Percentiles rank a stretch among this genome's conserved stretches.
phyloP scores from a whole-genome alignment of 1,140 invertebrate species.

The Calosoma granatense region DNA sequence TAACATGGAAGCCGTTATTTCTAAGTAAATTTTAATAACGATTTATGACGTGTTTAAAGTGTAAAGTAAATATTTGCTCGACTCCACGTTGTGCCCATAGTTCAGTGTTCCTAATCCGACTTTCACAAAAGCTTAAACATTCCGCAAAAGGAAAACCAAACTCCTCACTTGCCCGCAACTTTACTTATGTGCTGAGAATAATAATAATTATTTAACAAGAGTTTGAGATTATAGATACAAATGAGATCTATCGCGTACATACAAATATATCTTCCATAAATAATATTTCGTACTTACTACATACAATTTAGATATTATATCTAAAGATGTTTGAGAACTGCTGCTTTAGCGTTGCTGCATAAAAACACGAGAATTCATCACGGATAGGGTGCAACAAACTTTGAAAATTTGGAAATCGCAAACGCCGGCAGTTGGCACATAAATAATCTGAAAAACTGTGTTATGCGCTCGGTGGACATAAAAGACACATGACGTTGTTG shows the following conservation, averaged over 20 bases:
- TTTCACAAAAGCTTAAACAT: constrained; percentile 3
- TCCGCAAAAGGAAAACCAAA: neutral
- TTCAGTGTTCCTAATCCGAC: neutral
- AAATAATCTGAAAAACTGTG: neutral
- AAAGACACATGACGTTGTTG: constrained; percentile 4
- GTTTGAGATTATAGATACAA: no score
- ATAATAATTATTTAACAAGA: no score
- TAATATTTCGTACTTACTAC: no score
- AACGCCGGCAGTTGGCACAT: neutral
- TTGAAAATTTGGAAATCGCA: constrained; percentile 1
- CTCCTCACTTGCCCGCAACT: no score
- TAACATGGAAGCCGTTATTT: neutral
- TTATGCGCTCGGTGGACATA: neutral
- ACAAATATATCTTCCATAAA: no score
- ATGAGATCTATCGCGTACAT: no score
- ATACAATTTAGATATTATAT: no score
- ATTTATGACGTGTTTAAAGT: constrained; percentile 2
- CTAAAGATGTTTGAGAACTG: neutral
- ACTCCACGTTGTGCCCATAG: neutral
- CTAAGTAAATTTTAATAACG: constrained; percentile 8
- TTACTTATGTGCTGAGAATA: no score
- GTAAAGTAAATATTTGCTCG: neutral
- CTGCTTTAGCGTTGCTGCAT: neutral
- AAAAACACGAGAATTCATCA: neutral
- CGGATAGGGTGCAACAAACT: constrained; percentile 3